These are phyloP conservation scores for Drosophila kambysellisi DNA, from an alignment of 2,888 invertebrate genomes.

Conservation along the genomic window DNA sequence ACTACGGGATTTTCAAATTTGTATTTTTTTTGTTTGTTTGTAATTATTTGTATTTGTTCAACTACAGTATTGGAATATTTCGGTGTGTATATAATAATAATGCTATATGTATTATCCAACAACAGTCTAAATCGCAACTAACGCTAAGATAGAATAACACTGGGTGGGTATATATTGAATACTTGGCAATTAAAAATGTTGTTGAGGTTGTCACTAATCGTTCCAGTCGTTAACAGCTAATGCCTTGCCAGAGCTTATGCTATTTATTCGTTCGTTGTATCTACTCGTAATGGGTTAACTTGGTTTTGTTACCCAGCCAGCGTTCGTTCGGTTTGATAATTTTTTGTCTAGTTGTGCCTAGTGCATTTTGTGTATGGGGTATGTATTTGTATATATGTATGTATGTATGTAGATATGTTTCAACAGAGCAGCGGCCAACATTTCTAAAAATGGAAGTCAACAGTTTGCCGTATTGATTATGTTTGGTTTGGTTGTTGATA, in stretches of 20 bases:
- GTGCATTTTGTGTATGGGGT: conserved; percentile 29
- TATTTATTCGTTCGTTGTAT: conserved; percentile 53
- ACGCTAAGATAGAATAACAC: conserved; percentile 67
- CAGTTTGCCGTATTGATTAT: conserved; percentile 61
- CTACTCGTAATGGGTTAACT: conserved; percentile 21
- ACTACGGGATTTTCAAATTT: conserved; percentile 59
- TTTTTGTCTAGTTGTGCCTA: conserved; percentile 38
- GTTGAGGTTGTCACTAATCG: conserved; percentile 35
- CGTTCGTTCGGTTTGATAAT: conserved; percentile 25
- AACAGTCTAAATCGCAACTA: conserved; percentile 74
- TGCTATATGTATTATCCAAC: conserved; percentile 66
- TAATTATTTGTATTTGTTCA: conserved; percentile 26
- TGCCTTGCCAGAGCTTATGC: conserved; percentile 26
- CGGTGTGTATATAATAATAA: conserved; percentile 38
- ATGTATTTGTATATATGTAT: conserved; percentile 15
- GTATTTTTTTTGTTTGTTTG: conserved; percentile 5
- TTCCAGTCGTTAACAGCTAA: conserved; percentile 15
- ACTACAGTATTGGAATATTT: conserved; percentile 66
- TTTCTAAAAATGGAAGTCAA: conserved; percentile 69
- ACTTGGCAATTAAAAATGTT: conserved; percentile 46
- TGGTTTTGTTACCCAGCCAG: conserved; percentile 32
- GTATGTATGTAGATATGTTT: conserved; percentile 53
- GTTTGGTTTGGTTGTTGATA: conserved; percentile 39
- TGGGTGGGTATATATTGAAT: conserved; percentile 66
- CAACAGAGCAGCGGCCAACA: conserved; percentile 54